Evolutionary conservation across 2,797 vertebrate genomes (phyloP).

Genomic region (Anableps anableps): DNA sequence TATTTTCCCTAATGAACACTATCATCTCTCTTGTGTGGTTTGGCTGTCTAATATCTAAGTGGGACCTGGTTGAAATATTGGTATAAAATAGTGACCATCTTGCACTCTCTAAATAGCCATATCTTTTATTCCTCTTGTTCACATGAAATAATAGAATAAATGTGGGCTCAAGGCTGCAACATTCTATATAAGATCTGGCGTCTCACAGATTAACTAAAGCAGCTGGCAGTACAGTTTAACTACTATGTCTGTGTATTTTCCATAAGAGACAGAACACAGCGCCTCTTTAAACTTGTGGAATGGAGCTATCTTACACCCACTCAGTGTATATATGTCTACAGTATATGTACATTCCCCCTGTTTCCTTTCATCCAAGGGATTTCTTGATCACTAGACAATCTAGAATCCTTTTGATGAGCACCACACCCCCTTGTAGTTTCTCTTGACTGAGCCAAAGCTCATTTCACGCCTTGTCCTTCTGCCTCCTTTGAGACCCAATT

Average conservation of each 20-base stretch:
- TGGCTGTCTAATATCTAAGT: background rate
- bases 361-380: slow-evolving; percentile 21
- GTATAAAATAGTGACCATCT: background rate
- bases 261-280: slow-evolving; percentile 6
- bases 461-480: slow-evolving; percentile 65
- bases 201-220: slow-evolving; percentile 25
- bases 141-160: background rate
- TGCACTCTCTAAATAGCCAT: background rate
- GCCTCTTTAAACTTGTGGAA: background rate
- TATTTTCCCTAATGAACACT: background rate
- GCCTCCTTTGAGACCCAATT: slow-evolving; percentile 42
- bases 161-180: background rate
- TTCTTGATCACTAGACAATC: slow-evolving; percentile 39
- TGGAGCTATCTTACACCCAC: slow-evolving; percentile 12
- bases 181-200: background rate
- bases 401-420: slow-evolving; percentile 27
- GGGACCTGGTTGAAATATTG: background rate
- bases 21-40: background rate
- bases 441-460: slow-evolving; percentile 51
- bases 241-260: slow-evolving; percentile 21
- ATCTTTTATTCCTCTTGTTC: background rate
- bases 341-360: background rate
- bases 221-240: background rate
- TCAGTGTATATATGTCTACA: slow-evolving; percentile 8
- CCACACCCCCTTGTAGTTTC: slow-evolving; percentile 10